Conservation (phyloP, 2,797 vertebrate species). For the Tarsius wallacei region DNA sequence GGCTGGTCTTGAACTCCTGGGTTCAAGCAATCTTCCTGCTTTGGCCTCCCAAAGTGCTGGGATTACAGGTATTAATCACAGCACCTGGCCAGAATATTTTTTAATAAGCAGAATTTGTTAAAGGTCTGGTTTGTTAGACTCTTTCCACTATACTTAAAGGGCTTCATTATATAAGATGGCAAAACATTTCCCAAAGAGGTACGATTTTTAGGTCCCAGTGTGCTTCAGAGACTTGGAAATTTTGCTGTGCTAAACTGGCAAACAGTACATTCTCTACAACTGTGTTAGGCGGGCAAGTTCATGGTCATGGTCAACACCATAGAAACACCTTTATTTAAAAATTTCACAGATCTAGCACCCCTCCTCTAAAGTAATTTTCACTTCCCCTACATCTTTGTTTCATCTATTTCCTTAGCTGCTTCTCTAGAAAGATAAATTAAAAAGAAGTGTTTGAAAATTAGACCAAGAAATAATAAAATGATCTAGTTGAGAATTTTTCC, state of each 20-base stretch:
- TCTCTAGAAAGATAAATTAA: conserved; percentile 11
- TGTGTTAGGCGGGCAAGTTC: background rate
- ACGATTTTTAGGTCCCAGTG: background rate
- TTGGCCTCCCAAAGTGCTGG: too few relatives aligned
- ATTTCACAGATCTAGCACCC: background rate
- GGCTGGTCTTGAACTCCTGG: too few relatives aligned
- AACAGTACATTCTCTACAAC: background rate
- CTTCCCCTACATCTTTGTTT: background rate
- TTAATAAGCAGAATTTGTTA: background rate
- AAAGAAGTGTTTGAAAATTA: background rate
- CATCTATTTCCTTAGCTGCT: background rate
- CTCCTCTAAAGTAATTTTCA: background rate
- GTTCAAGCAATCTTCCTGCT: too few relatives aligned
- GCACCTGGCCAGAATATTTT: background rate
- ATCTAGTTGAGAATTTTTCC: background rate
- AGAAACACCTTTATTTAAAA: background rate
- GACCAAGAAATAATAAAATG: background rate
- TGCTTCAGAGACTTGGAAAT: background rate
- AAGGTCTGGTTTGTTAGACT: background rate
- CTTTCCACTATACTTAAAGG: background rate
- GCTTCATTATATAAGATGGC: background rate
- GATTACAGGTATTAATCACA: too few relatives aligned
- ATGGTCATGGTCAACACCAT: background rate
- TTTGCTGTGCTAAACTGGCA: background rate
- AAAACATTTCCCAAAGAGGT: background rate